phyloP scores from a whole-genome alignment of 1,140 invertebrate genomes.

The Brachionus rubens region DNA sequence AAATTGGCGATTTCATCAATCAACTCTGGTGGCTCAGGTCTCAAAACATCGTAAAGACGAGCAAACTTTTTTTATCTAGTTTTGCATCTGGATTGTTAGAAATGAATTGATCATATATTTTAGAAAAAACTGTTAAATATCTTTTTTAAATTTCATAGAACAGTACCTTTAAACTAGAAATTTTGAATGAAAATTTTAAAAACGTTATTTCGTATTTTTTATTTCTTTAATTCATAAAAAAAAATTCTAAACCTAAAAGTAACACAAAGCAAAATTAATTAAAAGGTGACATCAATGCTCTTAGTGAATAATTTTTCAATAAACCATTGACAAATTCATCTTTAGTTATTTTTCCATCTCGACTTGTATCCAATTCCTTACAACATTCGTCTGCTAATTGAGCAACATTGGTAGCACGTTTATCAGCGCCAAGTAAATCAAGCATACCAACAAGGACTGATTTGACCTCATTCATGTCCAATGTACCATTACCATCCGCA shows the following conservation, averaged over 20 bases:
- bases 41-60: neutral
- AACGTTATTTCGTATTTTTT: too few species aligned
- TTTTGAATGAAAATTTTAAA: too few species aligned
- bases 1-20: conserved; percentile 34
- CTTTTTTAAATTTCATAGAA: too few species aligned
- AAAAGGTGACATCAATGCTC: conserved; percentile 32
- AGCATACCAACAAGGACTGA: conserved; percentile 4
- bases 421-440: conserved; percentile 21
- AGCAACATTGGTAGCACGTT: neutral
- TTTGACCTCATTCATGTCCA: conserved; percentile 8
- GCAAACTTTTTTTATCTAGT: conserved; percentile 10
- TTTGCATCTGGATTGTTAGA: neutral
- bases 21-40: conserved; percentile 18
- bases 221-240: too few species aligned
- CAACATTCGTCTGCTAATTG: neutral
- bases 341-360: conserved; percentile 30
- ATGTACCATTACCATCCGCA: conserved; percentile 3
- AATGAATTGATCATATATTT: conserved; percentile 10
- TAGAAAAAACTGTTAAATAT: too few species aligned
- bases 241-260: too few species aligned
- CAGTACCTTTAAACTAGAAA: too few species aligned
- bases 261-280: too few species aligned
- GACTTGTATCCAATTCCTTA: conserved; percentile 1
- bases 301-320: conserved; percentile 3
- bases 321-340: conserved; percentile 28